A percentile compares a stretch with the other conserved stretches of the same genome.
phyloP scores from a whole-genome alignment of 2,113 vertebrate species.

The Peromyscus maniculatus region DNA sequence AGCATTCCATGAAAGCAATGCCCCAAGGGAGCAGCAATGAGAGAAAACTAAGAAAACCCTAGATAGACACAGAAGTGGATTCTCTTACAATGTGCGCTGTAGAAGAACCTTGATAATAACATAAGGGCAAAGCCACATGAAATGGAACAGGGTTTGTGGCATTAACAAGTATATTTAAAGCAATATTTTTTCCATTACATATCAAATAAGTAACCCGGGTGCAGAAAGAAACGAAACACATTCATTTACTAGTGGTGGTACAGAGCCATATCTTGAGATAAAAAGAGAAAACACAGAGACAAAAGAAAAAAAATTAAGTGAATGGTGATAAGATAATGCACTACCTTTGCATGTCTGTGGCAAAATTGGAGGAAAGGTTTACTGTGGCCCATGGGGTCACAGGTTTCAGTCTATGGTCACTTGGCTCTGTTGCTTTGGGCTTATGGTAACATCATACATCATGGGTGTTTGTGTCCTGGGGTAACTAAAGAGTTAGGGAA shows the following conservation, averaged over 20 bases:
- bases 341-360: background rate
- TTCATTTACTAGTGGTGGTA: background rate
- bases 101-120: background rate
- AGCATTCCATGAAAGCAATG: background rate
- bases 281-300: background rate
- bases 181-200: background rate
- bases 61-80: background rate
- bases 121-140: background rate
- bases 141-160: background rate
- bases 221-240: background rate
- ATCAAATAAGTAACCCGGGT: background rate
- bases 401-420: background rate
- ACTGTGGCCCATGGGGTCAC: background rate
- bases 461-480: no score
- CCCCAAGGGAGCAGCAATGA: background rate
- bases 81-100: background rate
- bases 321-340: background rate
- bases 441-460: no score
- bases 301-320: constrained; percentile 8
- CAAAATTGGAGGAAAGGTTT: background rate
- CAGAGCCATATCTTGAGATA: background rate
- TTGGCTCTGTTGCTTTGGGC: background rate
- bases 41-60: background rate
- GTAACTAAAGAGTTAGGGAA: background rate
- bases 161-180: background rate